Evolutionary conservation across 2,888 invertebrate genomes (phyloP).

Genomic region (Schizaphis graminum): DNA sequence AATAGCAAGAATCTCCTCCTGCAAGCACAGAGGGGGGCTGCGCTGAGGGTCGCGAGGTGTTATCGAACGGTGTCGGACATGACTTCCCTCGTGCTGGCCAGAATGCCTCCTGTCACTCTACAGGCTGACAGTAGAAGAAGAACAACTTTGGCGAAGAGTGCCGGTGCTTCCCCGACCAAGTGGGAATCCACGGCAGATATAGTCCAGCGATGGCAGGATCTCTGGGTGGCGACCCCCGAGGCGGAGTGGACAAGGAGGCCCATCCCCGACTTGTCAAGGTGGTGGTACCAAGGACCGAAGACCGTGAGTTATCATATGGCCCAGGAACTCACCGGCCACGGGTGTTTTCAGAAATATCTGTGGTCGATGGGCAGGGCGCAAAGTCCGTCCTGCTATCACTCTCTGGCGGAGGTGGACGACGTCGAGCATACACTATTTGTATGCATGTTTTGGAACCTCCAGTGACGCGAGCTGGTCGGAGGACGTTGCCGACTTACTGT

Average conservation of each 20-base stretch:
- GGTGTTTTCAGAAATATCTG: background rate
- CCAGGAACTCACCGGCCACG: background rate
- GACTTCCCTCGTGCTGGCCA: background rate
- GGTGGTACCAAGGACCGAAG: background rate
- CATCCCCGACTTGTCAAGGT: background rate
- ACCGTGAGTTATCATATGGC: background rate
- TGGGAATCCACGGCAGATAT: rapidly evolving
- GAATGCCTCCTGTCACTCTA: background rate
- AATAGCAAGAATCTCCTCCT: background rate
- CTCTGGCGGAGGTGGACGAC: background rate
- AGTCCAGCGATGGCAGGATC: background rate
- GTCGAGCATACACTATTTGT: background rate
- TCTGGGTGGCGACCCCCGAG: background rate
- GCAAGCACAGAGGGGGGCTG: background rate
- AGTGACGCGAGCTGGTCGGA: no score
- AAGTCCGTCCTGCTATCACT: background rate
- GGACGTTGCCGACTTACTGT: background rate
- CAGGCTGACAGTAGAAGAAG: background rate
- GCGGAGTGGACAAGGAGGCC: background rate
- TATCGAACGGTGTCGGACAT: background rate
- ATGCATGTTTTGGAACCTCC: background rate
- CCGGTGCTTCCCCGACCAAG: background rate
- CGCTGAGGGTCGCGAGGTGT: background rate
- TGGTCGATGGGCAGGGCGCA: background rate
- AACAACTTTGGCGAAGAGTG: no score